These are phyloP conservation scores for Lepidonotus clava DNA, from an alignment of 2,888 invertebrate genomes.

Conservation along the genomic window DNA sequence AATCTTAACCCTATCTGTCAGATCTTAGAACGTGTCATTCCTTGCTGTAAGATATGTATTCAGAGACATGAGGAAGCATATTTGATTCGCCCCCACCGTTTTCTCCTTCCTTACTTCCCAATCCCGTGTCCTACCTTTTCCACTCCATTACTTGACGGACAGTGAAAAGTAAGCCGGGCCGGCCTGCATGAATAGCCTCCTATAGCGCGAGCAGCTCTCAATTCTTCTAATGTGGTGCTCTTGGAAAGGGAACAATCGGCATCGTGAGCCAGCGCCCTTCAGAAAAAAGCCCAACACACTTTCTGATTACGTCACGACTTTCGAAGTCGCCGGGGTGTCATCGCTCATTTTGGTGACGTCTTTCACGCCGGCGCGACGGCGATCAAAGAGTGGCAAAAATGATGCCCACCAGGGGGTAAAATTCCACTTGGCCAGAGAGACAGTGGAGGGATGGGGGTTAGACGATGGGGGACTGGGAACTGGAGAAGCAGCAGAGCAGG, in stretches of 20 bases:
- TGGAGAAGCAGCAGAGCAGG: not conserved
- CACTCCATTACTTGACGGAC: not conserved
- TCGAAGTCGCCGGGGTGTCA: not conserved
- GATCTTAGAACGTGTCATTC: too few relatives aligned
- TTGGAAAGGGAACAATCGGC: too few relatives aligned
- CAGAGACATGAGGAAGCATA: too few relatives aligned
- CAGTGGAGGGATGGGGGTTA: not conserved
- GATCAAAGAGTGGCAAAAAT: not conserved
- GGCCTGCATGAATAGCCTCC: too few relatives aligned
- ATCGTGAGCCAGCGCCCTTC: too few relatives aligned
- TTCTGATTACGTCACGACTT: constrained; percentile 9
- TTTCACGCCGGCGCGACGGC: not conserved
- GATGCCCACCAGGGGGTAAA: not conserved
- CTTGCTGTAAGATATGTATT: too few relatives aligned
- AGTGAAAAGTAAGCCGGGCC: not conserved
- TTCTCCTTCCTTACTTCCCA: too few relatives aligned
- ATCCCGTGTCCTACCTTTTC: too few relatives aligned
- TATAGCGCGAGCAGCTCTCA: too few relatives aligned
- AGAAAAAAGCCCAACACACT: not conserved
- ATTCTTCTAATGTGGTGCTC: too few relatives aligned
- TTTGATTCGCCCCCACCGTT: too few relatives aligned
- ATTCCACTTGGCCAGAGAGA: not conserved
- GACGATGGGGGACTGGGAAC: not conserved
- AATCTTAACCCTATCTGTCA: too few relatives aligned
- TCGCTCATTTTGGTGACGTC: not conserved